Percentiles rank a stretch among this genome's conserved stretches.
Evolutionary conservation across 2,888 invertebrate species (phyloP).

Genomic region (Cloeon dipterum): DNA sequence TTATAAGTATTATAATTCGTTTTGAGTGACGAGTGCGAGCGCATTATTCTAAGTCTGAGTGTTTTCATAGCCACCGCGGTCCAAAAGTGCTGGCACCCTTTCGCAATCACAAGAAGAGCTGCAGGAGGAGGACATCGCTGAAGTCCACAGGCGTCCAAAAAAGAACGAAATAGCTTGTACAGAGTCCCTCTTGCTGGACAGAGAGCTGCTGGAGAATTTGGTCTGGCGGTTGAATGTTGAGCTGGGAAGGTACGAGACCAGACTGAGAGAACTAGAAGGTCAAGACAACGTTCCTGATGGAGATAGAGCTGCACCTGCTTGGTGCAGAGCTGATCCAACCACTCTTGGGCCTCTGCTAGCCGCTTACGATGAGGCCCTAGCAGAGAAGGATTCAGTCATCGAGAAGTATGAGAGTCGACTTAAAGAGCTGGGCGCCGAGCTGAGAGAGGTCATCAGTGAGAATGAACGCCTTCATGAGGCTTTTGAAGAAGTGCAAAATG

Average conservation of each 20-base stretch:
- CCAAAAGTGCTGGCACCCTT: too few species aligned
- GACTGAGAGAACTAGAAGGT: too few species aligned
- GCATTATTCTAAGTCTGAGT: too few species aligned
- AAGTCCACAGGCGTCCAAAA: too few species aligned
- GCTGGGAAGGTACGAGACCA: neutral
- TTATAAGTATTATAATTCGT: too few species aligned
- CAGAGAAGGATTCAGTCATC: neutral
- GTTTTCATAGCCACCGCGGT: too few species aligned
- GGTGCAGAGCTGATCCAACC: neutral
- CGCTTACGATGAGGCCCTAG: neutral
- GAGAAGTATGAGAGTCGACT: neutral
- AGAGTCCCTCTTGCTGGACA: neutral
- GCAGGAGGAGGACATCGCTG: too few species aligned
- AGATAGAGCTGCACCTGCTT: neutral
- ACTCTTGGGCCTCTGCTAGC: neutral
- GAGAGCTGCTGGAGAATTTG: neutral
- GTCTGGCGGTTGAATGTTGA: slow-evolving; percentile 1
- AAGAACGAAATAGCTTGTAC: neutral
- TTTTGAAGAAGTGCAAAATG: neutral
- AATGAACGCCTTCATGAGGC: neutral
- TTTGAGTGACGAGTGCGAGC: too few species aligned
- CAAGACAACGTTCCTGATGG: too few species aligned
- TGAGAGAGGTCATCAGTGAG: neutral
- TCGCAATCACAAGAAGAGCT: too few species aligned
- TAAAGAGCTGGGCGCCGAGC: neutral